A percentile compares a stretch with the other conserved stretches of the same genome.
phyloP scores from a whole-genome alignment of 2,888 invertebrate species.

The Dusona sp. region DNA sequence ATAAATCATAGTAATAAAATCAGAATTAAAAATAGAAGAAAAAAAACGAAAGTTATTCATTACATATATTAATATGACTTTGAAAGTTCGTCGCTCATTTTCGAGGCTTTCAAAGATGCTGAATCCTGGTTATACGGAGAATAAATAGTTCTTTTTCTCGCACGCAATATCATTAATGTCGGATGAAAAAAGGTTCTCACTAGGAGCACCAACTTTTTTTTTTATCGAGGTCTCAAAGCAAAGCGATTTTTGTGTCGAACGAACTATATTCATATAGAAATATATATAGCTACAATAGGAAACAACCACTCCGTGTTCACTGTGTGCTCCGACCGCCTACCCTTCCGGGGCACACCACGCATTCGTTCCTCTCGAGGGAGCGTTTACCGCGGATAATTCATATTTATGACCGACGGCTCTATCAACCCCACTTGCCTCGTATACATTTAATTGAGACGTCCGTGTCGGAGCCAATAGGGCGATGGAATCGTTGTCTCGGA shows the following conservation, averaged over 20 bases:
- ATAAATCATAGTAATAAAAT: background rate
- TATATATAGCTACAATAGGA: background rate
- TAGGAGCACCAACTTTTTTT: conserved; percentile 30
- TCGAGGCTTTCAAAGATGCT: background rate
- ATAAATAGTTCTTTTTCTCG: conserved; percentile 13
- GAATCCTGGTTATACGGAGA: background rate
- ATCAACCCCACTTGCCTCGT: conserved; percentile 83
- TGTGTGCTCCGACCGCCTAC: conserved; percentile 52
- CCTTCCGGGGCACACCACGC: conserved; percentile 52
- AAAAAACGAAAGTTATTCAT: conserved; percentile 22
- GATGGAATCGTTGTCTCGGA: conserved; percentile 75
- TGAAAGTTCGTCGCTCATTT: conserved; percentile 1
- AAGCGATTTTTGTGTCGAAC: conserved; percentile 44
- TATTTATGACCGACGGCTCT: conserved; percentile 83
- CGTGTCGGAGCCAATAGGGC: conserved; percentile 84
- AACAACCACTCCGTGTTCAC: conserved; percentile 17
- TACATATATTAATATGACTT: background rate
- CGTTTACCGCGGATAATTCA: conserved; percentile 84
- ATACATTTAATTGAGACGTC: conserved; percentile 84
- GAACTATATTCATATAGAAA: background rate
- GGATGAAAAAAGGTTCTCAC: conserved; percentile 38
- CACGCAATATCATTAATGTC: conserved; percentile 45
- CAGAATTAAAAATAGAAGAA: background rate
- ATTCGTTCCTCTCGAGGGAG: conserved; percentile 78
- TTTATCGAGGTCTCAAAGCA: conserved; percentile 20